Base-by-base conservation (phyloP, 2,797 vertebrate genomes). In the Myotis daubentonii region DNA sequence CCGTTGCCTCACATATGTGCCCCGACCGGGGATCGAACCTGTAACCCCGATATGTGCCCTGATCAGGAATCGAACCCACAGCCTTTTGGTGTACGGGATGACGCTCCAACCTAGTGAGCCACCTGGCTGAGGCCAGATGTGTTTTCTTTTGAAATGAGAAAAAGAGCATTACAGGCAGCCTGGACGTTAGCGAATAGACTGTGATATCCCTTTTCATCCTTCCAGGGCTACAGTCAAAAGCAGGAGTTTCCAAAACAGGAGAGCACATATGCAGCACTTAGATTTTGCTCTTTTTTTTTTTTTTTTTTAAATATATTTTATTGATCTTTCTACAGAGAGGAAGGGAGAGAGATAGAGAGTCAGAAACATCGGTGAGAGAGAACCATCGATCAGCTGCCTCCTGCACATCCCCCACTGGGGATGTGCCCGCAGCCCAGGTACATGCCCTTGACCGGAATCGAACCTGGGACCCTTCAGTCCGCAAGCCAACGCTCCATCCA, bases 71-170 rank as follows among this genome's bases (percentile, higher is more conserved):
- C 0, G 28, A 75, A n/a, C 47, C 44, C 30, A n/a, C 72, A n/a
- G 10, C 17, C 28, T 22, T 75, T n/a, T 22, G 72, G 72, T 22
- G 72, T 19, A 7, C 5, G 28, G 44, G 72, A 51, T 30, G 19
- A 22, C 0, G 44, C 30, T 51, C 72, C 72, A 51, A 11, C 5
- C 16, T 20, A 5, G 28, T n/a, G 8, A 75, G 72, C 28, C 72
- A 11, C 44, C 44, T 2, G 17, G 41, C 30, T 28, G 12, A 2
- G 44, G 72, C 47, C 87, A 55, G 80, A 87, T 44, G 93, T 91
- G 90, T 93, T 97, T 97, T 90, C 44, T 97, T 98, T 97, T 38
- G 85, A 93, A 85, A 62, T 8, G 80, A 97, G 91, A 93, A 44
- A 71, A 20, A n/a, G 94, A 28, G 95, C 51, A 81, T 83, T 94